These are phyloP conservation scores for Drosophila longiperda DNA, from an alignment of 2,888 invertebrate genomes.

Conservation along the genomic window DNA sequence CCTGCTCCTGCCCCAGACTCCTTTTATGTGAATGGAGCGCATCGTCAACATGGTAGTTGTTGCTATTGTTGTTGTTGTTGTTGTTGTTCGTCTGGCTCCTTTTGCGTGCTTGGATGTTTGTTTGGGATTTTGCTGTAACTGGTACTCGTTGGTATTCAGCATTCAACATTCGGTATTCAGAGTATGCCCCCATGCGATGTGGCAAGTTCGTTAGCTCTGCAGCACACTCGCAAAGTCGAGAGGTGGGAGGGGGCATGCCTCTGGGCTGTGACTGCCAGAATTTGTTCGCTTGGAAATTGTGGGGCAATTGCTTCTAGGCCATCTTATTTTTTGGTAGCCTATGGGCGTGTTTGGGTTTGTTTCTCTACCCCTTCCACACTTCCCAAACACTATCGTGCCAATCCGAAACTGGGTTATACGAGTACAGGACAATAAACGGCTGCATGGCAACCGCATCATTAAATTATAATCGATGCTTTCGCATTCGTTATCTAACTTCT, in stretches of 20 bases:
- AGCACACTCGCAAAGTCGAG: not conserved
- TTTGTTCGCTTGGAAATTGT: conserved; percentile 60
- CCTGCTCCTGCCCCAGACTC: conserved; percentile 26
- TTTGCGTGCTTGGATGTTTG: conserved; percentile 57
- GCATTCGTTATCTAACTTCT: not conserved
- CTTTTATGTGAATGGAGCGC: conserved; percentile 48
- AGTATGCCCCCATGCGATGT: conserved; percentile 59
- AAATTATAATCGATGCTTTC: conserved; percentile 22
- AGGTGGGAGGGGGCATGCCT: not conserved
- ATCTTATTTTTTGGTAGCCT: conserved; percentile 29
- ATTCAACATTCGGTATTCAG: conserved; percentile 26
- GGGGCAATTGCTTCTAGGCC: conserved; percentile 68
- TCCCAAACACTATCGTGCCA: conserved; percentile 43
- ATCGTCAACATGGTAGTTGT: conserved; percentile 16
- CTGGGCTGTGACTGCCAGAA: conserved; percentile 27
- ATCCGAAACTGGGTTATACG: conserved; percentile 36
- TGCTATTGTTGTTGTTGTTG: conserved; percentile 19
- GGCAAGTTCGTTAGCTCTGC: conserved; percentile 76
- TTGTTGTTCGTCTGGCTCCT: conserved; percentile 40
- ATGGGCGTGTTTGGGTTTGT: conserved; percentile 13
- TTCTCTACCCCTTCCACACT: conserved; percentile 3
- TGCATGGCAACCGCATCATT: conserved; percentile 35
- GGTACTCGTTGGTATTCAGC: conserved; percentile 76
- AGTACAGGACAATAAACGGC: conserved; percentile 23
- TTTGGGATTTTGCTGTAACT: conserved; percentile 60